phyloP scores from a whole-genome alignment of 1,140 invertebrate genomes.

The Planococcus citri region DNA sequence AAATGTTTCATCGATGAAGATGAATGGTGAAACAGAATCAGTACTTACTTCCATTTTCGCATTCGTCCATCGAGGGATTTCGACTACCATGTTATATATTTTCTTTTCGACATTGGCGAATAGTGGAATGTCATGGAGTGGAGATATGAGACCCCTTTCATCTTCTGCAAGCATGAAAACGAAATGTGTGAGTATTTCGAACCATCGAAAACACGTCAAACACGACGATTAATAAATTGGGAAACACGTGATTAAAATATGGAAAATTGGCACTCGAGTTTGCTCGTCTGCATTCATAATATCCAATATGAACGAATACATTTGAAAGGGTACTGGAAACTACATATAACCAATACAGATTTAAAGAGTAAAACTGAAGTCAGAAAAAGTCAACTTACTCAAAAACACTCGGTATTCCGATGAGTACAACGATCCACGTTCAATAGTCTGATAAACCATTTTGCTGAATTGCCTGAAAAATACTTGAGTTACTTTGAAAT shows the following conservation, averaged over 20 bases:
- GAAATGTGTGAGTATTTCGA: conserved; percentile 14
- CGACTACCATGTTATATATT: conserved; percentile 92
- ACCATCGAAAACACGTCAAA: conserved; percentile 20
- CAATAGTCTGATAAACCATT: conserved; percentile 50
- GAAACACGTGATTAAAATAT: background rate
- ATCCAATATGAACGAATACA: too few species aligned
- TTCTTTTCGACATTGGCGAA: conserved; percentile 65
- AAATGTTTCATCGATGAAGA: too few species aligned
- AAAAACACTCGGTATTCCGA: conserved; percentile 75
- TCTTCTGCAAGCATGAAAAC: conserved; percentile 49
- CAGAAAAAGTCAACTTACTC: conserved; percentile 49
- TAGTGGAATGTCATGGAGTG: conserved; percentile 96
- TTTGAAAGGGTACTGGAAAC: too few species aligned
- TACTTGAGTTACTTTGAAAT: background rate
- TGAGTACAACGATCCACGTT: conserved; percentile 65
- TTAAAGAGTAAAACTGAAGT: conserved; percentile 5
- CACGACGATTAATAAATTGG: background rate
- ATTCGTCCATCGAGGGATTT: conserved; percentile 97
- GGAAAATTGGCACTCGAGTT: background rate
- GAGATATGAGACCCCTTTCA: conserved; percentile 71
- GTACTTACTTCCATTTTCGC: conserved; percentile 91
- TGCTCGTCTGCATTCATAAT: too few species aligned
- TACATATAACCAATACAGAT: conserved; percentile 37
- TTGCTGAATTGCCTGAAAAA: conserved; percentile 21
- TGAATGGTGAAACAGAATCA: background rate